phyloP scores from a whole-genome alignment of 2,797 vertebrate genomes.

The Rhabdophis nuchalis region DNA sequence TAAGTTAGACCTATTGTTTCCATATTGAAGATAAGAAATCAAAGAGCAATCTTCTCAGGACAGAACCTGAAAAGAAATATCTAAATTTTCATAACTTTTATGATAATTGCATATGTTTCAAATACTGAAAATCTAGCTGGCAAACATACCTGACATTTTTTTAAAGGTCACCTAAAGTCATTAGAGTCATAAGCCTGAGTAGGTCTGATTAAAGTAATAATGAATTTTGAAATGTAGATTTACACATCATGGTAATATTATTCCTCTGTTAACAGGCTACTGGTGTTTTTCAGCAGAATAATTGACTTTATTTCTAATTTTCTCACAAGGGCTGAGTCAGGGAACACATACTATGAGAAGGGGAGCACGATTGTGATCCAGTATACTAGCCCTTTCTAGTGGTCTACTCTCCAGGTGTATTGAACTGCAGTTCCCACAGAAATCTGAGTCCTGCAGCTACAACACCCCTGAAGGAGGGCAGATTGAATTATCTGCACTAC shows the following conservation, averaged over 20 bases:
- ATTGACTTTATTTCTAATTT: constrained; percentile 3
- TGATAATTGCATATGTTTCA: constrained; percentile 41
- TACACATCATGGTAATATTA: constrained; percentile 31
- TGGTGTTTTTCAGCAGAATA: background rate
- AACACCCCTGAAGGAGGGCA: background rate
- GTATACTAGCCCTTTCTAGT: background rate
- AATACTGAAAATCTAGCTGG: constrained; percentile 36
- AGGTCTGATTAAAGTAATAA: constrained; percentile 46
- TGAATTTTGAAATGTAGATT: constrained; percentile 35
- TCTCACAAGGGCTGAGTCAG: constrained; percentile 21
- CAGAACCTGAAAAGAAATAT: constrained; percentile 23
- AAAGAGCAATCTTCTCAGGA: constrained; percentile 16
- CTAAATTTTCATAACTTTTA: constrained; percentile 35
- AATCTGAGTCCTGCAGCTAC: background rate
- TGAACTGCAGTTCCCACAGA: background rate
- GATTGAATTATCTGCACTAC: background rate
- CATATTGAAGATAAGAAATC: constrained; percentile 21
- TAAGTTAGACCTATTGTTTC: constrained; percentile 1
- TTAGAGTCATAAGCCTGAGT: constrained; percentile 36
- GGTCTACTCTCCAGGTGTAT: background rate
- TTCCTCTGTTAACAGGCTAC: constrained; percentile 25
- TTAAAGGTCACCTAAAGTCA: constrained; percentile 45
- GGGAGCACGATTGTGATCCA: background rate
- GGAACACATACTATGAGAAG: background rate
- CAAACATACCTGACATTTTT: constrained; percentile 49